phyloP scores from a whole-genome alignment of 2,113 vertebrate genomes.

The Alethe castanea region DNA sequence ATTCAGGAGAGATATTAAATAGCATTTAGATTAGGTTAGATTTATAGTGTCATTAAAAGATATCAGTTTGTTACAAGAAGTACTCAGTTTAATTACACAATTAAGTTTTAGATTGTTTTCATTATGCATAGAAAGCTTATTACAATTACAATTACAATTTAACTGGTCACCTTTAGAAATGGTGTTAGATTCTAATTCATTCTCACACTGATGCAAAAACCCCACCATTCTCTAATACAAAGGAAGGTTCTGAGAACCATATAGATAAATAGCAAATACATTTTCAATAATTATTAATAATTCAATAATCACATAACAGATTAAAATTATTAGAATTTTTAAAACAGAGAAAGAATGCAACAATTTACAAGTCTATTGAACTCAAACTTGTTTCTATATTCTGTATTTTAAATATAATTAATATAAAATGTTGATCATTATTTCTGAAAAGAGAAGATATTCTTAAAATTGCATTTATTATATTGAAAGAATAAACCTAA shows the following conservation, averaged over 20 bases:
- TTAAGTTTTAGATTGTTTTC: slow-evolving; percentile 45
- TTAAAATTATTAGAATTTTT: not conserved
- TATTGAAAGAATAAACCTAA: not conserved
- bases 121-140: slow-evolving; percentile 14
- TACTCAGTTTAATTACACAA: slow-evolving; percentile 54
- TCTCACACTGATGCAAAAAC: not conserved
- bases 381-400: not conserved
- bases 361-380: not conserved
- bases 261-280: not conserved
- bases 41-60: slow-evolving; percentile 52
- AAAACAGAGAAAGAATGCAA: not conserved
- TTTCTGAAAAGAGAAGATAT: not conserved
- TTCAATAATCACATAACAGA: not conserved
- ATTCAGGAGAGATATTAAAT: slow-evolving; percentile 18
- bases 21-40: slow-evolving; percentile 17
- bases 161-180: not conserved
- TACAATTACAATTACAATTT: slow-evolving; percentile 31
- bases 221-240: not conserved
- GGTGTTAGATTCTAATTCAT: not conserved
- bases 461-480: not conserved
- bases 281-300: not conserved
- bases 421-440: not conserved
- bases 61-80: slow-evolving; percentile 33
- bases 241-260: not conserved
- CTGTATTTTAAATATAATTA: not conserved